Evolutionary conservation across 2,113 vertebrate species (phyloP), one percentile per base, ranked within the genome.

Genomic region (Plecturocebus donacophilus): DNA sequence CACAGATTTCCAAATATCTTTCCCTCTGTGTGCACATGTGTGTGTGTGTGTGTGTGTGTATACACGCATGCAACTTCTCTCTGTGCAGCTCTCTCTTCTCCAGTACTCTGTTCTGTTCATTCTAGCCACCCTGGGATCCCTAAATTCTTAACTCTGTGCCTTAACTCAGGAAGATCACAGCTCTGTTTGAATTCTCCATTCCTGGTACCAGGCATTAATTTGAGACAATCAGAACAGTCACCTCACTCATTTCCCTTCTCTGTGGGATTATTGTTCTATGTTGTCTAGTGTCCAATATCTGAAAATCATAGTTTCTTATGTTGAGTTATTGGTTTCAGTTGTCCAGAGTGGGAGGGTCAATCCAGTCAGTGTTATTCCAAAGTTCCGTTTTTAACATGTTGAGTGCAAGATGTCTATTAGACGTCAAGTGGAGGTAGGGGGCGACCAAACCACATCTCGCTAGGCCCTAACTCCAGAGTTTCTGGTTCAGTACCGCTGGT

Each of bases 1-100:
- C 32, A 17, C 21, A 49, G 42, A 66, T 30, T 66, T 20, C 10
- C 64, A 68, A 81, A 56, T 27, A 7, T 70, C 47, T 70, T 14
- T 52, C 13, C 23, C 13, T 17, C 54, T n/a, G 32, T 47, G 1
- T 27, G 32, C 61, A 4, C 2, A 1, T 64, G 40, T n/a, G 13
- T 32, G 17, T 35, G 7, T 14, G 1, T 35, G 6, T 27, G 2
- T 3, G 3, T 35, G 16, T 32, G 4, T 35, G 58, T 8, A 3
- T 64, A 3, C 2, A 7, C 2, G 3, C 17, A 11, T 38, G 42
- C 23, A 61, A 83, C 17, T 64, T 35, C 40, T 42, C 12, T 61
- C 30, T 61, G 2, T 2, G 5, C 0, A 14, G 14, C 20, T 23
- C 25, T 35, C 49, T 58, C 54, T 27, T 21, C 19, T 76, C 71